These are phyloP conservation scores for Cassiopea andromeda DNA, from an alignment of 30 jellyfish, hydroid and myxozoan species.

Conservation along the genomic window DNA sequence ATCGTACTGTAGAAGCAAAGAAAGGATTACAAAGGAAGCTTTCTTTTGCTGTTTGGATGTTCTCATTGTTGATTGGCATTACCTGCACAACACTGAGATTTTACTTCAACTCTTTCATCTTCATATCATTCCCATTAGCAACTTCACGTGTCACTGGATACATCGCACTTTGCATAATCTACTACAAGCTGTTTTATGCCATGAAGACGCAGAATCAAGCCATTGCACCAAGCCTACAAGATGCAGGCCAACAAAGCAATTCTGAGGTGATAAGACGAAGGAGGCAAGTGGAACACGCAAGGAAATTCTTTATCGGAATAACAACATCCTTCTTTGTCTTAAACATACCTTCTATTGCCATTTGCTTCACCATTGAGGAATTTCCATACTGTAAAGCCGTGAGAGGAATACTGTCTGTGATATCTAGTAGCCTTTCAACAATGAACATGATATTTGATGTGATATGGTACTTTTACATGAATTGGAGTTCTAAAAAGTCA, in stretches of 20 bases:
- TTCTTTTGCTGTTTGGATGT: neutral
- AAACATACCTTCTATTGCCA: neutral
- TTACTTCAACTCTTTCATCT: neutral
- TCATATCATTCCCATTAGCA: neutral
- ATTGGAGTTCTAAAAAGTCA: neutral
- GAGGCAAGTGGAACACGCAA: neutral
- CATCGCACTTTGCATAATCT: neutral
- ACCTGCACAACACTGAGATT: neutral
- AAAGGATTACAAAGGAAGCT: neutral
- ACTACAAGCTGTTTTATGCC: neutral
- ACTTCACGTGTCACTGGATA: conserved; percentile 2
- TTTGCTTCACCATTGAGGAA: neutral
- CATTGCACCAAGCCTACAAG: neutral
- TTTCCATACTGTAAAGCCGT: neutral
- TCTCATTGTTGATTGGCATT: neutral
- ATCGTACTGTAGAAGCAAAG: neutral
- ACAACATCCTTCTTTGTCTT: neutral
- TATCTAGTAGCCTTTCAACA: neutral
- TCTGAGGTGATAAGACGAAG: neutral
- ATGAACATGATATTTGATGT: neutral
- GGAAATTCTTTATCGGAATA: conserved; percentile 5
- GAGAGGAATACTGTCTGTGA: neutral
- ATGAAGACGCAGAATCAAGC: neutral
- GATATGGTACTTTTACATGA: neutral
- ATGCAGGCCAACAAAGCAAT: neutral